Evolutionary conservation across 2,113 vertebrate genomes (phyloP), one percentile per base, ranked within the genome.

Genomic region (Cryptotis parvus): DNA sequence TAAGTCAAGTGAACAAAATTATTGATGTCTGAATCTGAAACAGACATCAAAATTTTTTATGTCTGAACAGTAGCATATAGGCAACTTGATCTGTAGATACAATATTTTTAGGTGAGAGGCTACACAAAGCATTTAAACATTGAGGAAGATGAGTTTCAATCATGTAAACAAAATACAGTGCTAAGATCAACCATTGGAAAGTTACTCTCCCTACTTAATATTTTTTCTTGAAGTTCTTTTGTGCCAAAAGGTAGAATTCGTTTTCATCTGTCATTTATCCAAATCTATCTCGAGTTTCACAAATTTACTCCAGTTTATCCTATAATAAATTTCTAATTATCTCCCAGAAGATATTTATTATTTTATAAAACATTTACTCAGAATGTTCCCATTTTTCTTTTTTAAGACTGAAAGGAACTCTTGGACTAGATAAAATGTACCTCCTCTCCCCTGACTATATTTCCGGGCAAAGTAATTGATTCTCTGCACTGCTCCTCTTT

Each of bases 201-300:
- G 41, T 77, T 15, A 65, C 31, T 15, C 58, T 31, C 52, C 9
- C 39, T 68, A 9, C 14, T 84, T 78, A 35, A 41, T 65, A 24
- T n/a, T 37, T 79, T 39, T 16, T 20, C n/a, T 20, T 4, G 3
- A 39, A 11, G 27, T 52, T 77, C 61, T 72, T n/a, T 75, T 73
- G 20, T 12, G 65, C 70, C 69, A 63, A 63, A 76, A 20, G 55
- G 76, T 65, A 1, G 26, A 70, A 49, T 52, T 18, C 90, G 58
- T 45, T 94, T 75, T 69, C 49, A 70, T 55, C 65, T 95, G 74
- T 90, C 35, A 72, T 81, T 72, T 85, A 24, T 90, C 65, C 39
- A 35, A 88, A 81, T 75, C 41, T 8, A 35, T 72, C 26, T 72
- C 58, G 70, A 85, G n/a, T 86, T 80, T 61, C 33, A 55, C 76